Evolutionary conservation across 1,140 invertebrate genomes (phyloP).

Genomic region (Drosophila pruinosa): DNA sequence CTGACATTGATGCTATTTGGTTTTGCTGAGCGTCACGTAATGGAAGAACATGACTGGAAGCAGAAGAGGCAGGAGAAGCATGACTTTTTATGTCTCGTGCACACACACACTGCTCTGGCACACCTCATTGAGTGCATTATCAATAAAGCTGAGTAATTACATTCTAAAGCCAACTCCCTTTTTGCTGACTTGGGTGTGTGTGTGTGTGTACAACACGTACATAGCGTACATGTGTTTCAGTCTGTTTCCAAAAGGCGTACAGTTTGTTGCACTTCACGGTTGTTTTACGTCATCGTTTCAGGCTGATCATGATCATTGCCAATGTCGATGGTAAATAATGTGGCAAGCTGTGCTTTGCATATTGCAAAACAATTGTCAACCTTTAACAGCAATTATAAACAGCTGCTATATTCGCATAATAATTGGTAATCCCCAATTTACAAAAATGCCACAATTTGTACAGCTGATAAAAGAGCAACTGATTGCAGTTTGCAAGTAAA

Average conservation of each 20-base stretch:
- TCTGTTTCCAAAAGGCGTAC: neutral
- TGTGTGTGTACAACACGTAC: neutral
- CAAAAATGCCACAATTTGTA: neutral
- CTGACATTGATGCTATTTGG: conserved; percentile 2
- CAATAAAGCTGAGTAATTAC: conserved; percentile 29
- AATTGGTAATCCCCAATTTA: neutral
- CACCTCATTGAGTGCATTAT: conserved; percentile 16
- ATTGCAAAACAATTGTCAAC: neutral
- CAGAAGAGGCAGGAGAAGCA: neutral
- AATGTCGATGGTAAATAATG: conserved; percentile 1
- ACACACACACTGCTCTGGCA: neutral
- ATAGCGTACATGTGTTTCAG: too few relatives aligned
- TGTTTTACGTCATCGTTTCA: neutral
- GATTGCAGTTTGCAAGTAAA: neutral
- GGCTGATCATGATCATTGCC: conserved; percentile 7
- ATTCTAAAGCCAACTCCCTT: neutral
- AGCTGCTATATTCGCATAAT: neutral
- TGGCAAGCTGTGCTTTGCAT: conserved; percentile 13
- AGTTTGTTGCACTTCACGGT: conserved; percentile 8
- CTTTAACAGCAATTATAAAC: neutral
- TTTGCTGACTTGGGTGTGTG: neutral
- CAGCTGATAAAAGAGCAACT: neutral
- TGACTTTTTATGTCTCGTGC: neutral
- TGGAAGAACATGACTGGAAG: conserved; percentile 12
- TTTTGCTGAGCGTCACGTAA: conserved; percentile 7